Evolutionary conservation across 23 tunicate genomes (phyloP).

Genomic region (Phallusia fumigata): DNA sequence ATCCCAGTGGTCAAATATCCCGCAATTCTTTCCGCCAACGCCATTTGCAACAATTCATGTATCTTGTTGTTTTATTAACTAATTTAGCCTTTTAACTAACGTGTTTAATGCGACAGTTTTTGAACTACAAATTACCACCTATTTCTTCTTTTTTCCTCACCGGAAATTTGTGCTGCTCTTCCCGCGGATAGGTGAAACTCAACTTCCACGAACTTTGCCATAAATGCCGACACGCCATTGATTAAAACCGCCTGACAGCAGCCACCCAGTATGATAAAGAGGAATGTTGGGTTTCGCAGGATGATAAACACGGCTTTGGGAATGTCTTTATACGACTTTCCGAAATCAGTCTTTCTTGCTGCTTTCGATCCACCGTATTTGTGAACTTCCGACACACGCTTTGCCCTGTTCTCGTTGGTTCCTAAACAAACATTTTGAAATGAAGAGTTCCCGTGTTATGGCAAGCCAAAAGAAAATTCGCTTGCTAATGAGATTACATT

Average conservation of each 20-base stretch:
- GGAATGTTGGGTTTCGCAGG: constrained; percentile 70
- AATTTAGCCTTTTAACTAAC: too few relatives aligned
- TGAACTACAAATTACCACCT: too few relatives aligned
- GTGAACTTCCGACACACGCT: constrained; percentile 62
- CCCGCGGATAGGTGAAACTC: constrained; percentile 72
- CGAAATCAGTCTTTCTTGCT: constrained; percentile 28
- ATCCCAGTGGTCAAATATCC: too few relatives aligned
- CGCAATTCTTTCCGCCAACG: too few relatives aligned
- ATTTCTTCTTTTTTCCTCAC: too few relatives aligned
- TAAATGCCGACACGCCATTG: constrained; percentile 75
- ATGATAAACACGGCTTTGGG: constrained; percentile 37
- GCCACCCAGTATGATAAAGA: constrained; percentile 52
- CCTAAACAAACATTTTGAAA: constrained; percentile 8
- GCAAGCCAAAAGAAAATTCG: too few relatives aligned
- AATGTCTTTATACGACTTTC: constrained; percentile 50
- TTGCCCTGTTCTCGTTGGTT: constrained; percentile 15
- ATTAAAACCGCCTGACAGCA: constrained; percentile 50
- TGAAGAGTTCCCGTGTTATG: too few relatives aligned
- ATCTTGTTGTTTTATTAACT: too few relatives aligned
- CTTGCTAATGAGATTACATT: too few relatives aligned
- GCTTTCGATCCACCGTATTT: constrained; percentile 19
- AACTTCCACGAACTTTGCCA: constrained; percentile 78
- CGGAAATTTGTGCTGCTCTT: constrained; percentile 73
- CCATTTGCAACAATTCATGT: too few relatives aligned
- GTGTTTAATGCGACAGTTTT: too few relatives aligned